These are phyloP conservation scores for honey bee (Apis mellifera) DNA, from an alignment of 1,140 invertebrate species.

Conservation along the genomic window DNA sequence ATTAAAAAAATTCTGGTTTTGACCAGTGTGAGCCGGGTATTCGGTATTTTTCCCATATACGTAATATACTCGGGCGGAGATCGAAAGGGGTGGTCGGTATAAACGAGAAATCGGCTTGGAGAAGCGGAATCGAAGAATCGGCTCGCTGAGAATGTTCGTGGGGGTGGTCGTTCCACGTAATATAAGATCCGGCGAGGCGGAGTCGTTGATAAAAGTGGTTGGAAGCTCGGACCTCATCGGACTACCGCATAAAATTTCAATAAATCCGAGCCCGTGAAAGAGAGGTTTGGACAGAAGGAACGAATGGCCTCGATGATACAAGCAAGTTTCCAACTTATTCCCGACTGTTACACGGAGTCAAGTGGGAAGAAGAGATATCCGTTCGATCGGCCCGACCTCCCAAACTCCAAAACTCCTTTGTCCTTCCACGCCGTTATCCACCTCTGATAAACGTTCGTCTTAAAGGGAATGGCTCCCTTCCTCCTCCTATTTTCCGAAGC, in stretches of 20 bases:
- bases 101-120: slow-evolving; percentile 44
- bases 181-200: slow-evolving; percentile 50
- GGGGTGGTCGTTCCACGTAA: slow-evolving; percentile 32
- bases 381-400: slow-evolving; percentile 39
- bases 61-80: slow-evolving; percentile 16
- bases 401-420: slow-evolving; percentile 29
- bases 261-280: slow-evolving; percentile 61
- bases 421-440: slow-evolving; percentile 44
- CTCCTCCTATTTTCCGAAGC: not conserved
- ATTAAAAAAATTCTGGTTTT: slow-evolving; percentile 16
- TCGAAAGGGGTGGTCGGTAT: slow-evolving; percentile 20
- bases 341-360: slow-evolving; percentile 57
- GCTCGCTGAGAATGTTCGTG: not conserved
- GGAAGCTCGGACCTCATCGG: slow-evolving; percentile 63
- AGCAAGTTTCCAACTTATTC: slow-evolving; percentile 64
- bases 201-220: slow-evolving; percentile 65
- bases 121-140: slow-evolving; percentile 47
- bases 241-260: slow-evolving; percentile 71
- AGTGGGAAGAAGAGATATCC: slow-evolving; percentile 9
- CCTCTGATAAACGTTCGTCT: slow-evolving; percentile 10
- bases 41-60: slow-evolving; percentile 27
- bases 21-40: slow-evolving; percentile 21
- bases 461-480: not conserved
- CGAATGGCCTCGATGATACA: slow-evolving; percentile 61
- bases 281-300: slow-evolving; percentile 48